A percentile compares a stretch with the other conserved stretches of the same genome.
Evolutionary conservation across 2,888 invertebrate species (phyloP).

Genomic region (Dioctria linearis): DNA sequence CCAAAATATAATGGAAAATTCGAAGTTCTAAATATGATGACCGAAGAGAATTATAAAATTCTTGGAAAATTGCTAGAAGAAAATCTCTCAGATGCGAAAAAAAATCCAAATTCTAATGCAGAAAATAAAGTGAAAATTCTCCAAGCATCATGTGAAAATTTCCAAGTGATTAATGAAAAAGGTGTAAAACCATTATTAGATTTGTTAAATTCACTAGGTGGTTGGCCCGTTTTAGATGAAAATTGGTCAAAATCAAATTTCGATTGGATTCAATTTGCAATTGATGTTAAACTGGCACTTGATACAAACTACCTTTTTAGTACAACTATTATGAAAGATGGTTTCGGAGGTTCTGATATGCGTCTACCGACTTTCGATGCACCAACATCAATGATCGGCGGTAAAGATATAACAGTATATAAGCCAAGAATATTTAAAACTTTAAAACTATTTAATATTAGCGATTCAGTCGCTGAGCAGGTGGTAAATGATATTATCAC

Average conservation of each 20-base stretch:
- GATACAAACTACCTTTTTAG: neutral
- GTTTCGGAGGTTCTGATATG: neutral
- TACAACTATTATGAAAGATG: neutral
- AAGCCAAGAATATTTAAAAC: neutral
- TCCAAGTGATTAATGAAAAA: conserved; percentile 55
- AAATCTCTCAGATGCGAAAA: neutral
- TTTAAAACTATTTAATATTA: neutral
- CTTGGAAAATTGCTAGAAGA: neutral
- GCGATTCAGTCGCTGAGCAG: neutral
- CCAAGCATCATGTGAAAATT: conserved; percentile 56
- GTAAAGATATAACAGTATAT: neutral
- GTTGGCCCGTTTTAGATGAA: conserved; percentile 59
- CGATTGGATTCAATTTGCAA: conserved; percentile 57
- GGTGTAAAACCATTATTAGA: conserved; percentile 56
- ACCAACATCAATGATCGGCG: neutral
- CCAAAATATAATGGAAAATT: conserved; percentile 58
- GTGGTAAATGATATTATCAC: neutral
- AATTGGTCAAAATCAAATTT: conserved; percentile 57
- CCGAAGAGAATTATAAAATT: neutral
- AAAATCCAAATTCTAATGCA: neutral
- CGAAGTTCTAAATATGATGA: neutral
- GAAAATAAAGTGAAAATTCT: conserved; percentile 58
- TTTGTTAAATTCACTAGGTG: conserved; percentile 58
- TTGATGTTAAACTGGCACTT: conserved; percentile 25
- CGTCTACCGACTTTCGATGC: neutral